A percentile compares a stretch with the other conserved stretches of the same genome.
These are phyloP conservation scores for Pinna nobilis DNA, from an alignment of 1,140 invertebrate species.

Conservation along the genomic window DNA sequence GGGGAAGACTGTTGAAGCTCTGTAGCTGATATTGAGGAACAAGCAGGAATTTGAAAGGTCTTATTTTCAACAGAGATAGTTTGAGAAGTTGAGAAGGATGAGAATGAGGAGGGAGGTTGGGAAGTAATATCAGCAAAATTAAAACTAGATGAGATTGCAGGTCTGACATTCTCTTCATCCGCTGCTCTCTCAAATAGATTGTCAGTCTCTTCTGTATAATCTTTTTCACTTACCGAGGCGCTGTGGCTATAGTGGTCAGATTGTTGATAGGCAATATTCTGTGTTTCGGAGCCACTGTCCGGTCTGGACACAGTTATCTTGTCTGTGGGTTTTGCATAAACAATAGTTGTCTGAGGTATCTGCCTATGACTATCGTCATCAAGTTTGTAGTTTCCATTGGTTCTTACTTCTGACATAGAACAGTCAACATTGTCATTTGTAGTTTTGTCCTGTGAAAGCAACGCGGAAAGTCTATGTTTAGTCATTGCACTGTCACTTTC, in stretches of 20 bases:
- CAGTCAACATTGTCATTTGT: slow-evolving; percentile 12
- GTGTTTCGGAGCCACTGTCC: slow-evolving; percentile 23
- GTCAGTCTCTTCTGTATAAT: slow-evolving; percentile 9
- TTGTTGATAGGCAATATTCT: no score
- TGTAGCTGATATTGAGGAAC: slow-evolving; percentile 14
- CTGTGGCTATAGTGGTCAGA: slow-evolving; percentile 24
- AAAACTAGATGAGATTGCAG: slow-evolving; percentile 1
- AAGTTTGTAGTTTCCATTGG: not conserved
- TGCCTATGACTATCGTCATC: not conserved
- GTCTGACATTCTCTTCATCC: slow-evolving; percentile 7
- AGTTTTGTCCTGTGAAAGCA: not conserved
- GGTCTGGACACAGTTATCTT: slow-evolving; percentile 51
- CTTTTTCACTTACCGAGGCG: slow-evolving; percentile 33
- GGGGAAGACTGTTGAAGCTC: slow-evolving; percentile 1
- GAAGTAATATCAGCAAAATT: no score
- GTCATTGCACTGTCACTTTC: not conserved
- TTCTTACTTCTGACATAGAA: not conserved
- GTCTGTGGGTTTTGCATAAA: slow-evolving; percentile 65
- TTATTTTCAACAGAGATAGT: not conserved
- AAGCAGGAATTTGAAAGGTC: not conserved
- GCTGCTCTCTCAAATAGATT: slow-evolving; percentile 5
- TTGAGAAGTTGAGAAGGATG: not conserved
- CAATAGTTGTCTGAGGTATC: slow-evolving; percentile 48
- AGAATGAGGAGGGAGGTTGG: slow-evolving; percentile 7
- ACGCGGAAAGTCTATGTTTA: not conserved